These are phyloP conservation scores for Ammodramus savannarum DNA, from an alignment of 2,113 vertebrate species.

Conservation along the genomic window DNA sequence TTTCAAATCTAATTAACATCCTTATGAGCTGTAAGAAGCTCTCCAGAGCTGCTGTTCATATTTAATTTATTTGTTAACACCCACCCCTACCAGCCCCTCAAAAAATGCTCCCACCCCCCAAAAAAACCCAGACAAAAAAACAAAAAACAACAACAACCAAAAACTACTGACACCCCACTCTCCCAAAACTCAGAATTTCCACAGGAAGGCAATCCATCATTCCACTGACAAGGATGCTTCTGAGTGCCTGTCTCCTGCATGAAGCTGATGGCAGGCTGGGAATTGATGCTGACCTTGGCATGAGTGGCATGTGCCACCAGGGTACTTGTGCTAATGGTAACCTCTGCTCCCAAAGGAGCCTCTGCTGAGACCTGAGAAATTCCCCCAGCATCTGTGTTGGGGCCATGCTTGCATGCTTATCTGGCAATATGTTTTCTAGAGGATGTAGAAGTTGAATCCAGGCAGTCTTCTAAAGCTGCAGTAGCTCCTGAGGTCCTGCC, in stretches of 20 bases:
- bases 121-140: neutral
- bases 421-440: neutral
- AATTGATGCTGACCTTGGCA: neutral
- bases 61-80: neutral
- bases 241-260: neutral
- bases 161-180: accelerated
- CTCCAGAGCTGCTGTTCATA: neutral
- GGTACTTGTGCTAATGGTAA: neutral
- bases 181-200: neutral
- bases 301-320: neutral
- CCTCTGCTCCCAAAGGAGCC: neutral
- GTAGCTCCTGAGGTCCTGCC: neutral
- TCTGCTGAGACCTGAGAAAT: too few species aligned
- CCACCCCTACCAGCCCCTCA: too few species aligned
- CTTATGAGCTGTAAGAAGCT: neutral
- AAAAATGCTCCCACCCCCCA: accelerated
- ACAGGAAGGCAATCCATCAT: neutral
- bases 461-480: neutral
- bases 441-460: neutral
- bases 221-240: neutral
- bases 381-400: neutral
- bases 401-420: neutral
- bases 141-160: neutral
- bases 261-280: neutral
- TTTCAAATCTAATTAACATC: neutral